These are phyloP conservation scores for Hydrocynus forskahlii DNA, from an alignment of 2,797 vertebrate genomes.

Conservation along the genomic window DNA sequence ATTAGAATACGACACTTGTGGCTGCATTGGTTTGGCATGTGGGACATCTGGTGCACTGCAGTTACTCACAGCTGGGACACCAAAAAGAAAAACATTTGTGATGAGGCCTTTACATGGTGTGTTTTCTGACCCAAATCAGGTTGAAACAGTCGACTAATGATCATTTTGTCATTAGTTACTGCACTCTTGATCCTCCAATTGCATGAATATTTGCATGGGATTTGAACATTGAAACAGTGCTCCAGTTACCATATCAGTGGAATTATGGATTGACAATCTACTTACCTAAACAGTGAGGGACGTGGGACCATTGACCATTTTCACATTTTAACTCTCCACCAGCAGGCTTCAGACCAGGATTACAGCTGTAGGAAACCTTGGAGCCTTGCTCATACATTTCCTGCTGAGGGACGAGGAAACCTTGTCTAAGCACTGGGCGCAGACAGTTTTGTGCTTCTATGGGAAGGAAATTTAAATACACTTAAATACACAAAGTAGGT, in stretches of 20 bases:
- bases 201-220: too few species aligned
- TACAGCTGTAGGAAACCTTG: conserved; percentile 51
- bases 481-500: too few species aligned
- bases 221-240: too few species aligned
- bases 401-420: conserved; percentile 43
- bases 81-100: not conserved
- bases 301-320: conserved; percentile 46
- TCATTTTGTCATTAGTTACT: too few species aligned
- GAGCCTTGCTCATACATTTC: accelerated
- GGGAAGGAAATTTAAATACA: not conserved
- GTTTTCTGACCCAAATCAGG: too few species aligned
- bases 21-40: not conserved
- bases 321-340: conserved; percentile 63
- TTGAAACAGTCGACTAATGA: too few species aligned
- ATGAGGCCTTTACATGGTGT: too few species aligned
- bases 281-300: conserved; percentile 66
- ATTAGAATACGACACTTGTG: not conserved
- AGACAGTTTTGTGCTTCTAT: not conserved
- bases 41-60: conserved; percentile 53
- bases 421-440: not conserved
- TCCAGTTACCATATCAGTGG: too few species aligned
- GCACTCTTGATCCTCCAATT: too few species aligned
- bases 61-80: conserved; percentile 35
- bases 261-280: not conserved
- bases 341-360: conserved; percentile 52